These are phyloP conservation scores for Halcyon malimbica DNA, from an alignment of 2,113 vertebrate genomes.

Conservation along the genomic window DNA sequence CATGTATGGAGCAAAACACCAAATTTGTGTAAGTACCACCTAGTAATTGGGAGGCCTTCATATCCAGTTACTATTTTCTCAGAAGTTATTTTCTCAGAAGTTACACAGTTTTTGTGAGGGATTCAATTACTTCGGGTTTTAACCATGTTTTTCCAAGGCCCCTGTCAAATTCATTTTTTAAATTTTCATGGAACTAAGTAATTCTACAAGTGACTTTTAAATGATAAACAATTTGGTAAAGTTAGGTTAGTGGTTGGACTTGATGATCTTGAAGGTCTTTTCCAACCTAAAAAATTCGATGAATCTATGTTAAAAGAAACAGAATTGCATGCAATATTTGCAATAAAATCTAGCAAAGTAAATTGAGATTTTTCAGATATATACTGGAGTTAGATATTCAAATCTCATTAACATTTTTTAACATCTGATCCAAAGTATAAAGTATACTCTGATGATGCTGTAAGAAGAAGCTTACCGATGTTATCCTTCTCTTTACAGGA, in stretches of 20 bases:
- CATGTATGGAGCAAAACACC: fast-evolving
- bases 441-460: background rate
- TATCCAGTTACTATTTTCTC: background rate
- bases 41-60: background rate
- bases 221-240: background rate
- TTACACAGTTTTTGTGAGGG: background rate
- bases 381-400: background rate
- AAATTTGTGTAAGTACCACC: background rate
- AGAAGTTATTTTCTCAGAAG: background rate
- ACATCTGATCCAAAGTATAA: background rate
- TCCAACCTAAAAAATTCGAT: too few species aligned
- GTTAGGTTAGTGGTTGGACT: too few species aligned
- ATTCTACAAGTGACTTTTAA: background rate
- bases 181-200: background rate
- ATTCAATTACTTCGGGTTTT: background rate
- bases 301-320: background rate
- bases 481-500: constrained; percentile 89
- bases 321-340: background rate
- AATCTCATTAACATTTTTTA: background rate
- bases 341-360: background rate
- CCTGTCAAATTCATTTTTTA: background rate
- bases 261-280: too few species aligned
- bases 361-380: background rate
- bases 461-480: constrained; percentile 74
- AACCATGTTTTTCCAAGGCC: background rate